These are phyloP conservation scores for Agrotis clavis DNA, from an alignment of 2,888 invertebrate species.

Conservation along the genomic window DNA sequence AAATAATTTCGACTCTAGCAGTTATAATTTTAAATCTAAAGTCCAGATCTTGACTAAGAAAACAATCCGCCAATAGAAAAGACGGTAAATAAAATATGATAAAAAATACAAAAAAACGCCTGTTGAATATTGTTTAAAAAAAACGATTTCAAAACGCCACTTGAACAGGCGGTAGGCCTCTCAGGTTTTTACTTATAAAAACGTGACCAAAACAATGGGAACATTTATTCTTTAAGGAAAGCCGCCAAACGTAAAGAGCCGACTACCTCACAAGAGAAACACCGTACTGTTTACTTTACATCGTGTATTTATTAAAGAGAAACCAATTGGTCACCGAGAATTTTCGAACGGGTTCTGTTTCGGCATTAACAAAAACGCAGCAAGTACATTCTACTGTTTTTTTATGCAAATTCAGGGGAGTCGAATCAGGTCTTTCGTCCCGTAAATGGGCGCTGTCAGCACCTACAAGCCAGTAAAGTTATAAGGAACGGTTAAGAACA, in stretches of 20 bases:
- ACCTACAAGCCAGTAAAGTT: conserved; percentile 4
- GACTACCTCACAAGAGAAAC: conserved; percentile 2
- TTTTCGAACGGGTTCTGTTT: conserved; percentile 41
- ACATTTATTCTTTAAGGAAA: not conserved
- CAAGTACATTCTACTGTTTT: conserved; percentile 16
- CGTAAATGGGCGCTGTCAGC: conserved; percentile 29
- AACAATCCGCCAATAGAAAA: not conserved
- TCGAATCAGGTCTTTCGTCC: conserved; percentile 11
- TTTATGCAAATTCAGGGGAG: conserved; percentile 51
- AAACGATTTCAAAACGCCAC: not conserved
- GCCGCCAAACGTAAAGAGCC: no score
- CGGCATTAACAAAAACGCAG: conserved; percentile 36
- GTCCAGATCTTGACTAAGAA: not conserved
- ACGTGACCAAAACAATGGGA: conserved; percentile 18
- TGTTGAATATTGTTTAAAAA: no score
- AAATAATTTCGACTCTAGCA: conserved; percentile 5
- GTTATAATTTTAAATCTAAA: not conserved
- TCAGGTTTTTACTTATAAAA: not conserved
- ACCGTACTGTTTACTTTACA: conserved; percentile 9
- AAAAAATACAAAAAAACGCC: no score
- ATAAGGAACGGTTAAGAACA: conserved; percentile 9
- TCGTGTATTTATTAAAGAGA: conserved; percentile 40
- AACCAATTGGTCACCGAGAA: conserved; percentile 35
- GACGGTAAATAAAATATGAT: no score
- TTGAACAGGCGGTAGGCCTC: not conserved